These are phyloP conservation scores for Motacilla alba DNA, from an alignment of 2,113 vertebrate genomes.

Conservation along the genomic window DNA sequence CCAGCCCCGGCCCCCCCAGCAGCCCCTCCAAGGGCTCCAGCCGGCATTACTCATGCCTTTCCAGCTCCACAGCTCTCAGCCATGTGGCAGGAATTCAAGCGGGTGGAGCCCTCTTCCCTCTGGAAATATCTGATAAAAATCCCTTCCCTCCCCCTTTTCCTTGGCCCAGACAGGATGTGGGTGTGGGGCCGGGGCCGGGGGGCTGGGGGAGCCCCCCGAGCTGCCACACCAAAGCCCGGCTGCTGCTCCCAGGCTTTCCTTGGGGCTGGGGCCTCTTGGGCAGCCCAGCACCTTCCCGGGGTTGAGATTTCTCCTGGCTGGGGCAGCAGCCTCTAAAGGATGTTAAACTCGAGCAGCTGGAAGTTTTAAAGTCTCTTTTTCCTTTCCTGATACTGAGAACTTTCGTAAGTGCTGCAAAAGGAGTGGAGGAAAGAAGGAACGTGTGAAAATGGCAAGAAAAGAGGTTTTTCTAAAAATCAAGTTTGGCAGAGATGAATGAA, in stretches of 20 bases:
- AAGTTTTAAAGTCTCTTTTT: not conserved
- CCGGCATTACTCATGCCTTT: slow-evolving; percentile 56
- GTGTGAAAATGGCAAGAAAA: not conserved
- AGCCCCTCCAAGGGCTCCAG: not conserved
- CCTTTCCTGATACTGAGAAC: not conserved
- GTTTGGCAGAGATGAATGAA: not conserved
- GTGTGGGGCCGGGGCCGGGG: slow-evolving; percentile 49
- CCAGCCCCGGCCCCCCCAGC: not conserved
- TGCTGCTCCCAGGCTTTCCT: not conserved
- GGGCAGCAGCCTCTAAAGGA: not conserved
- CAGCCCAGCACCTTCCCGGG: not conserved
- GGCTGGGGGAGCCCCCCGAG: not conserved
- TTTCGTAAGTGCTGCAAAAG: not conserved
- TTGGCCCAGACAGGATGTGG: slow-evolving; percentile 72
- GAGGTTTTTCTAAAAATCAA: too few relatives aligned
- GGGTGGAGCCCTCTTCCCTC: slow-evolving; percentile 76
- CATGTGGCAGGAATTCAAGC: slow-evolving; percentile 74
- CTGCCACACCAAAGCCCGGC: not conserved
- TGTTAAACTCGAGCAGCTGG: not conserved
- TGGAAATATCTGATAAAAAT: slow-evolving; percentile 78
- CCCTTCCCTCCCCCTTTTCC: slow-evolving; percentile 53
- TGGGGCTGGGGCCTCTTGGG: not conserved
- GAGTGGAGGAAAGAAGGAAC: rapidly evolving
- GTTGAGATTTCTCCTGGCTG: not conserved
- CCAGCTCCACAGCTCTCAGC: slow-evolving; percentile 14